Evolutionary conservation across 2,888 invertebrate genomes (phyloP), one percentile per base, ranked within the genome.

Genomic region (Thymelicus sylvestris): DNA sequence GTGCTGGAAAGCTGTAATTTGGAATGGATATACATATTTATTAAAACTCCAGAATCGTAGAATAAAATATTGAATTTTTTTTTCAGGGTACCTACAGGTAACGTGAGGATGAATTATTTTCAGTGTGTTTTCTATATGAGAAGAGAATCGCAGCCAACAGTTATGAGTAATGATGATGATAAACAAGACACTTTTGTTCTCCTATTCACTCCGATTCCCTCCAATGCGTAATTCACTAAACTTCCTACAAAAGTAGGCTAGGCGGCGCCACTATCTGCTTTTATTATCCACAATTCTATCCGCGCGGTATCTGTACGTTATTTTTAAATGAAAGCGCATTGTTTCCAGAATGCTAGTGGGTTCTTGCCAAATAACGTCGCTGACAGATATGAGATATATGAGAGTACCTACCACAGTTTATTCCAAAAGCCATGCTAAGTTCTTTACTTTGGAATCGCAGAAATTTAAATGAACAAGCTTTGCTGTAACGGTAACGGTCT

Each of bases 361-460:
- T 44, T 55, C 47, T 68, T 70, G 70, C 70, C 65, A 70, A 65
- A 70, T 60, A 65, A 64, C 64, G 69, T 19, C 38, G 59, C 39
- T 50, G 69, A 64, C 69, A 60, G 64, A 65, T 48, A 47, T 41
- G 69, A 64, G 69, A 69, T 69, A 69, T 69, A 69, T 41, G 64
- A 41, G 52, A 41, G n/a, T n/a, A 39, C 39, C 47, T 64, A 52
- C 38, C 55, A n/a, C 48, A 38, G 63, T 55, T 39, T 47, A 50
- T 44, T 19, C 61, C 24, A 24, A 67, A 59, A 62, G 50, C 69
- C 64, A 64, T 55, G 48, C 39, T 68, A 62, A 68, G 68, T 63
- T 67, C 61, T 67, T 68, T 67, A 67, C 48, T 62, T 62, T 68
- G 44, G 60, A 63, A 48, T 60, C 60, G 68, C 68, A 55, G 44